Percentiles rank a stretch among this genome's conserved stretches.
Evolutionary conservation across 2,888 invertebrate genomes (phyloP).

Genomic region (Embidobia sp.): DNA sequence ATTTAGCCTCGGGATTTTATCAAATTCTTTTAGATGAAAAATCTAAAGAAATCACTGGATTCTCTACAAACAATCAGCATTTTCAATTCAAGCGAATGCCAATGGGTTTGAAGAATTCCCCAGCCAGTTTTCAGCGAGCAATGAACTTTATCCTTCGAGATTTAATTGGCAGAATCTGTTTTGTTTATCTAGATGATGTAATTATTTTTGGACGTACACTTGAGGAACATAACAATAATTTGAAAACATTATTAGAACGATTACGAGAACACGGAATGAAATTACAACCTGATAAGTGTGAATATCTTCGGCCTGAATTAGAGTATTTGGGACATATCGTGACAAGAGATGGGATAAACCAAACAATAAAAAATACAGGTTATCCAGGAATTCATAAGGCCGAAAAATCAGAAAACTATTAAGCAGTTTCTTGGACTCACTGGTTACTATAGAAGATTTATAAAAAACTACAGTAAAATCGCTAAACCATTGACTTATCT

Average conservation of each 20-base stretch:
- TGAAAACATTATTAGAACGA: constrained; percentile 1
- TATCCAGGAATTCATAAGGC: neutral
- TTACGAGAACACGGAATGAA: neutral
- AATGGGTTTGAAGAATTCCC: neutral
- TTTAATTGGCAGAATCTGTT: neutral
- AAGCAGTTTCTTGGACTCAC: neutral
- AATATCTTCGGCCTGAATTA: neutral
- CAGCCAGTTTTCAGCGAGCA: neutral
- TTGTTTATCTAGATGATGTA: neutral
- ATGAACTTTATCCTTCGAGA: neutral
- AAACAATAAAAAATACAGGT: neutral
- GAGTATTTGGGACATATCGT: constrained; percentile 1
- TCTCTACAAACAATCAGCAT: neutral
- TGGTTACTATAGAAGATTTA: constrained; percentile 2
- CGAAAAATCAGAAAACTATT: neutral
- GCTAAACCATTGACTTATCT: neutral
- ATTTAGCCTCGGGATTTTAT: too few relatives aligned
- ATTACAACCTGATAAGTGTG: constrained; percentile 5
- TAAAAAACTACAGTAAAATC: neutral
- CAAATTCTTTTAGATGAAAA: neutral
- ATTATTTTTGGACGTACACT: neutral
- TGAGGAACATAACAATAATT: neutral
- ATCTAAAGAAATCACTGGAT: neutral
- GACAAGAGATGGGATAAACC: neutral
- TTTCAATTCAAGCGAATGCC: neutral